These are phyloP conservation scores for Spondyliosoma cantharus DNA, from an alignment of 2,797 vertebrate genomes.

Conservation along the genomic window DNA sequence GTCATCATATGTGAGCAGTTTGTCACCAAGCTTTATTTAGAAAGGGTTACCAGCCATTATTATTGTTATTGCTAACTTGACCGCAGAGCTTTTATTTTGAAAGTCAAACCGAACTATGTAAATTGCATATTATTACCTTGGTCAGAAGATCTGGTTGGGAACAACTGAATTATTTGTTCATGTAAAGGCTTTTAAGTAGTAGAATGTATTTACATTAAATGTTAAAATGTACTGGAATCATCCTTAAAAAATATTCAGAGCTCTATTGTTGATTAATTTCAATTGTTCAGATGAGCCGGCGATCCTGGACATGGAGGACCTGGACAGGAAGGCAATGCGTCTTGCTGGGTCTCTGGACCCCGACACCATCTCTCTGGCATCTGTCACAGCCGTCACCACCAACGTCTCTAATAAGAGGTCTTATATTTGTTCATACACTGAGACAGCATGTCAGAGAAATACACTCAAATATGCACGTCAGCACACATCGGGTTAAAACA, in stretches of 20 bases:
- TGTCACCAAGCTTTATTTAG: too few species aligned
- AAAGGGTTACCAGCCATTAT: too few species aligned
- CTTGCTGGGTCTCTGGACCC: slow-evolving; percentile 88
- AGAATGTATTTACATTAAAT: background rate
- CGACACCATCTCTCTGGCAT: slow-evolving; percentile 93
- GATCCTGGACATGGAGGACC: slow-evolving; percentile 91
- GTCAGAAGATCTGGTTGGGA: background rate
- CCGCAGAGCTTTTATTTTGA: too few species aligned
- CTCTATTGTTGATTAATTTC: background rate
- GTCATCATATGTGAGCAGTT: too few species aligned
- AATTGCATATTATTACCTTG: too few species aligned
- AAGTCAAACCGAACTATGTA: too few species aligned
- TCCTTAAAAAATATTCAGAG: background rate
- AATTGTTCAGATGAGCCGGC: slow-evolving; percentile 89
- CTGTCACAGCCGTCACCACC: slow-evolving; percentile 94
- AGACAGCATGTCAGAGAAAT: background rate
- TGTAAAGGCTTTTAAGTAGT: background rate
- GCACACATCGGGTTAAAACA: background rate
- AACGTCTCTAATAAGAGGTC: slow-evolving; percentile 98
- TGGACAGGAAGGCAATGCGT: slow-evolving; percentile 88
- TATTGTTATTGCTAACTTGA: too few species aligned
- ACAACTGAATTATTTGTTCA: background rate
- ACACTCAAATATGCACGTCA: background rate
- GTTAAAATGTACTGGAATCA: background rate
- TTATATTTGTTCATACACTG: slow-evolving; percentile 9